Conservation (phyloP, 2,797 vertebrate genomes). For the Sebastes paucispinis region DNA sequence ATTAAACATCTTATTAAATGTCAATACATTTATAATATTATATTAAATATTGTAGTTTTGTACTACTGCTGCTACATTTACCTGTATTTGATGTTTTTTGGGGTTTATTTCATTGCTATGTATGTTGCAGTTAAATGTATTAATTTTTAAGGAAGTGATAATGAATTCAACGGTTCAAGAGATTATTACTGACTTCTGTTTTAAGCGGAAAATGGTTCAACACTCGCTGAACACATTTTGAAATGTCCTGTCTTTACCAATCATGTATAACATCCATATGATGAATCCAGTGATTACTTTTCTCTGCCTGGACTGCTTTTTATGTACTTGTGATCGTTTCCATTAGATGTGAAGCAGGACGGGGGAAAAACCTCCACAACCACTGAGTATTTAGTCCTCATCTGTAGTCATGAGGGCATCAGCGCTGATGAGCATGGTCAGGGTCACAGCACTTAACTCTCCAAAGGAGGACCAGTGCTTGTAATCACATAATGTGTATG, state of each 20-base stretch:
- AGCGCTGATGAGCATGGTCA: slow-evolving; percentile 67
- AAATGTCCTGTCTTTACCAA: slow-evolving; percentile 4
- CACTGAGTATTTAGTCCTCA: slow-evolving; percentile 68
- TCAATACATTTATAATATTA: neutral
- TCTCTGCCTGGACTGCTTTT: slow-evolving; percentile 25
- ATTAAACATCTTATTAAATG: neutral
- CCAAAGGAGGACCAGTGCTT: slow-evolving; percentile 70
- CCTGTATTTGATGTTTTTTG: neutral
- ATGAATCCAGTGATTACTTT: slow-evolving; percentile 31
- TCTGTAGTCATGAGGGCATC: slow-evolving; percentile 72
- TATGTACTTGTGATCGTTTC: slow-evolving; percentile 45
- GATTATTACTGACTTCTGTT: slow-evolving; percentile 17
- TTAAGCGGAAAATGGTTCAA: slow-evolving; percentile 23
- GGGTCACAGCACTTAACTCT: slow-evolving; percentile 76
- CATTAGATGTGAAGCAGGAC: slow-evolving; percentile 37
- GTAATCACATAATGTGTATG: slow-evolving; percentile 76
- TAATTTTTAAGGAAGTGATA: slow-evolving; percentile 4
- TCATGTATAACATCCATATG: slow-evolving; percentile 28
- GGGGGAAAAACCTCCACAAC: slow-evolving; percentile 16
- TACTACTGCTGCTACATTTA: neutral
- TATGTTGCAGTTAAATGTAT: neutral
- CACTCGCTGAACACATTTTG: slow-evolving; percentile 15
- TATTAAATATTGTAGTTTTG: neutral
- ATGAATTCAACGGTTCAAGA: slow-evolving; percentile 13
- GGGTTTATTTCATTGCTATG: neutral